phyloP scores from a whole-genome alignment of 1,140 invertebrate species.

The Adelges cooleyi region DNA sequence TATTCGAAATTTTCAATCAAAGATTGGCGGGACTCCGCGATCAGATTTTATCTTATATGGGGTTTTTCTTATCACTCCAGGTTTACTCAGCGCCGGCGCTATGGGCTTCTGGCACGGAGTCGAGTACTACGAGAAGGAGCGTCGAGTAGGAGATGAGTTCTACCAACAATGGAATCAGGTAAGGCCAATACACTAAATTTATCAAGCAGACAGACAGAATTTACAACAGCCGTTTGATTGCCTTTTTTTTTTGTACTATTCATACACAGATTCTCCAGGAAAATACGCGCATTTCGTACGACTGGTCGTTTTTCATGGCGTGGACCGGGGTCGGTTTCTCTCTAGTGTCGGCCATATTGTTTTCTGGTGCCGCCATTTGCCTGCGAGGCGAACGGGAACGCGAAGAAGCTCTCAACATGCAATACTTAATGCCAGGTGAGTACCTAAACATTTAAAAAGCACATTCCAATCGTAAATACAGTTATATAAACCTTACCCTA shows the following conservation, averaged over 20 bases:
- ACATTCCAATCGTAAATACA: not conserved
- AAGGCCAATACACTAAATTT: no score
- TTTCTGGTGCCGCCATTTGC: slow-evolving; percentile 84
- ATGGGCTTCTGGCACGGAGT: slow-evolving; percentile 94
- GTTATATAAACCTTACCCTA: not conserved
- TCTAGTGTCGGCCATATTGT: slow-evolving; percentile 76
- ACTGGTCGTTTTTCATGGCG: slow-evolving; percentile 90
- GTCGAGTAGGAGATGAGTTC: slow-evolving; percentile 76
- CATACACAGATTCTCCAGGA: slow-evolving; percentile 65
- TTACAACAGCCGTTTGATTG: not conserved
- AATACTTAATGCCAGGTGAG: slow-evolving; percentile 94
- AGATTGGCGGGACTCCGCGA: not conserved
- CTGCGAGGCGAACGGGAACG: slow-evolving; percentile 80
- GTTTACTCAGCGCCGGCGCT: slow-evolving; percentile 73
- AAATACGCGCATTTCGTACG: slow-evolving; percentile 74
- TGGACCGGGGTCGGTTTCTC: slow-evolving; percentile 86
- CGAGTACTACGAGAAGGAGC: slow-evolving; percentile 89
- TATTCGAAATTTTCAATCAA: no score
- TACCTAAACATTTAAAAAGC: not conserved
- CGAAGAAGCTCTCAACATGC: slow-evolving; percentile 91
- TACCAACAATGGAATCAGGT: slow-evolving; percentile 87
- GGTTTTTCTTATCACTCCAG: slow-evolving; percentile 41
- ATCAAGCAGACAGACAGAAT: no score
- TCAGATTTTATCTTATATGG: not conserved
- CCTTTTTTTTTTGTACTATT: not conserved